Evolutionary conservation across 2,888 invertebrate genomes (phyloP).

Genomic region (Dryomyza anilis): DNA sequence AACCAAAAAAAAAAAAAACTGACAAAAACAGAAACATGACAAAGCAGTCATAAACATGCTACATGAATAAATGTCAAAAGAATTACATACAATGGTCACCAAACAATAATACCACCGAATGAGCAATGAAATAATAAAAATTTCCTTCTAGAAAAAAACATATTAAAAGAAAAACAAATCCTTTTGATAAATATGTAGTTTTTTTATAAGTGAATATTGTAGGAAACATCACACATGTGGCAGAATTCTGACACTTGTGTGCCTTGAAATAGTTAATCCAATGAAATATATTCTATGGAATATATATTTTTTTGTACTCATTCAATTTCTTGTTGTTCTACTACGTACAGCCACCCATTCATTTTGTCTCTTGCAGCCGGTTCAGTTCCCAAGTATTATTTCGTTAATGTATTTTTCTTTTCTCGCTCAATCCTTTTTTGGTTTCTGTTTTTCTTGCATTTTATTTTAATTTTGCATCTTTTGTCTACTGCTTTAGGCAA

Average conservation of each 20-base stretch:
- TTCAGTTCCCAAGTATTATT: background rate
- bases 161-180: background rate
- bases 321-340: no score
- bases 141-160: background rate
- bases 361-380: no score
- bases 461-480: background rate
- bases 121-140: background rate
- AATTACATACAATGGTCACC: slow-evolving; percentile 9
- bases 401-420: background rate
- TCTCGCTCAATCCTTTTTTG: background rate
- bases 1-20: slow-evolving; percentile 4
- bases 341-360: no score
- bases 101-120: background rate
- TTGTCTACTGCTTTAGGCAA: background rate
- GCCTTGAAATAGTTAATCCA: no score
- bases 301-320: no score
- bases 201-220: background rate
- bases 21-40: background rate
- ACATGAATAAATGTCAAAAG: no score
- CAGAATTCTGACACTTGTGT: no score
- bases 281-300: no score
- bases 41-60: background rate
- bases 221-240: background rate
- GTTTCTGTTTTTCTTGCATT: background rate
- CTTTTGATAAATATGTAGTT: background rate